phyloP scores from a whole-genome alignment of 2,797 vertebrate species.

The Manis crassicaudata region DNA sequence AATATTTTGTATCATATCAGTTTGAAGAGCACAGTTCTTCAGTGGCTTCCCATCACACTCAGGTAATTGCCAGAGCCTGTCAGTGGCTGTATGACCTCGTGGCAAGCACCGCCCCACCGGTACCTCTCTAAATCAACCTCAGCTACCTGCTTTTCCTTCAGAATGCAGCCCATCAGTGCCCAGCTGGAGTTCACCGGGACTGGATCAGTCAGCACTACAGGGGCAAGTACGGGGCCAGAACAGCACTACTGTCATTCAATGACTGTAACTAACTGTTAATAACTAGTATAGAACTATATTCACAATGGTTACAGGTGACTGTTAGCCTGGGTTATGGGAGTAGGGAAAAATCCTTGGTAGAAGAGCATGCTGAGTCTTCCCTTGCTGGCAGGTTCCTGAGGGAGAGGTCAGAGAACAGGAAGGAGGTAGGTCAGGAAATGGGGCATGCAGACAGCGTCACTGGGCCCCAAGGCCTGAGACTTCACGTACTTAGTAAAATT shows the following conservation, averaged over 20 bases:
- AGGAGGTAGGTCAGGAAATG: background rate
- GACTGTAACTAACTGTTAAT: too few species aligned
- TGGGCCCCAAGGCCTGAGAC: background rate
- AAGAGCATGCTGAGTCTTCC: background rate
- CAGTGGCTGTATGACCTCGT: background rate
- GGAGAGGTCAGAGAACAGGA: background rate
- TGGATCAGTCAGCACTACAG: background rate
- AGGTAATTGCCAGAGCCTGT: background rate
- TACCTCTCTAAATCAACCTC: background rate
- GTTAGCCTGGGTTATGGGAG: rapidly evolving
- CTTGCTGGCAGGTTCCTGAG: rapidly evolving
- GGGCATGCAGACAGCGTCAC: rapidly evolving
- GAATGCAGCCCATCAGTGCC: background rate
- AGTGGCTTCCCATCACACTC: background rate
- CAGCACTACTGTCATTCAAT: background rate
- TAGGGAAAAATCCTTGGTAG: background rate
- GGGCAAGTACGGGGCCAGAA: background rate
- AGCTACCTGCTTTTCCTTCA: background rate
- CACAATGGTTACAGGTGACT: too few species aligned
- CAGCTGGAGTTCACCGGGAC: background rate
- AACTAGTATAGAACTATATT: background rate
- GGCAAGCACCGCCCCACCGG: rapidly evolving
- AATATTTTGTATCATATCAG: background rate
- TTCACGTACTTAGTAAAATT: background rate
- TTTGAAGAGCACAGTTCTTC: background rate